phyloP scores from a whole-genome alignment of 2,888 invertebrate genomes.

The Bimastos eiseni region DNA sequence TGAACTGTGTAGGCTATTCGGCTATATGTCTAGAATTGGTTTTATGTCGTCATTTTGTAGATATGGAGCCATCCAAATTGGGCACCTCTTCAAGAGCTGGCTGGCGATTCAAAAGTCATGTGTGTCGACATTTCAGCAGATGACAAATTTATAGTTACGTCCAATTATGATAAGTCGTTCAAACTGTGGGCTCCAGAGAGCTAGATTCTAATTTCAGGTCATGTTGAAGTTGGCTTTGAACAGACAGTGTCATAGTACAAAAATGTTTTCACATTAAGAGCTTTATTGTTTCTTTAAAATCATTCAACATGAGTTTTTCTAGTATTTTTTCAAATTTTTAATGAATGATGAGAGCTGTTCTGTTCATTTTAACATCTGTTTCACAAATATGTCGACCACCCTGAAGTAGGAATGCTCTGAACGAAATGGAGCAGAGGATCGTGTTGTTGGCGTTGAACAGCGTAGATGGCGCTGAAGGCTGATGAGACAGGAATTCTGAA shows the following conservation, averaged over 20 bases:
- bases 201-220: not conserved
- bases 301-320: no score
- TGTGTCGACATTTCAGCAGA: slow-evolving; percentile 85
- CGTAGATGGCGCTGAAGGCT: slow-evolving; percentile 54
- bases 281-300: not conserved
- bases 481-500: slow-evolving; percentile 56
- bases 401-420: slow-evolving; percentile 55
- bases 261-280: not conserved
- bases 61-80: slow-evolving; percentile 95
- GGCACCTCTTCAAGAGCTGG: slow-evolving; percentile 92
- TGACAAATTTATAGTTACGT: slow-evolving; percentile 86
- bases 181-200: slow-evolving; percentile 78
- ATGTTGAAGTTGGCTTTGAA: not conserved
- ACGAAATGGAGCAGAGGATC: slow-evolving; percentile 46
- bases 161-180: slow-evolving; percentile 94
- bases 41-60: slow-evolving; percentile 57
- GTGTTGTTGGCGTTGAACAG: slow-evolving; percentile 41
- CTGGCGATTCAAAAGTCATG: slow-evolving; percentile 96
- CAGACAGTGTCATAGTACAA: slow-evolving; percentile 15
- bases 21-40: not conserved
- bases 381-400: slow-evolving; percentile 55
- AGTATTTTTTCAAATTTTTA: no score
- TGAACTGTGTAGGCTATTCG: no score
- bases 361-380: slow-evolving; percentile 48
- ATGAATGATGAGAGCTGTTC: not conserved